These are phyloP conservation scores for Diceros bicornis DNA, from an alignment of 2,797 vertebrate genomes.

Conservation along the genomic window DNA sequence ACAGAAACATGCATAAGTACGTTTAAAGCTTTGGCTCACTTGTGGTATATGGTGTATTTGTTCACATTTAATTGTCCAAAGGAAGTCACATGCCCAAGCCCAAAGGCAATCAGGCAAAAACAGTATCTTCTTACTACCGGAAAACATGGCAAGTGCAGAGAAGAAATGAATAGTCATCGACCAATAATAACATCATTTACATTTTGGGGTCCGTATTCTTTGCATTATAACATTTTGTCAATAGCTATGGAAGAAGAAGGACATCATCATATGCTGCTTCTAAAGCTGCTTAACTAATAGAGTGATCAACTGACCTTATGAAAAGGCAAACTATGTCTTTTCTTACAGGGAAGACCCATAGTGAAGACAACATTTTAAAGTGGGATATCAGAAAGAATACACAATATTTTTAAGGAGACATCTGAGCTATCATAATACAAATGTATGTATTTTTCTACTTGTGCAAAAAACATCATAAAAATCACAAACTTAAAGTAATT, in stretches of 20 bases:
- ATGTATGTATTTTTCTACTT: background rate
- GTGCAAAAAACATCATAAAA: background rate
- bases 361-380: background rate
- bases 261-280: background rate
- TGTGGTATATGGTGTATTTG: background rate
- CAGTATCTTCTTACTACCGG: background rate
- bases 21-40: background rate
- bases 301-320: background rate
- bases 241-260: background rate
- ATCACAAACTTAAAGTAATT: background rate
- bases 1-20: background rate
- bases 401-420: background rate
- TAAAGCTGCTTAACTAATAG: background rate
- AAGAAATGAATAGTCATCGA: background rate
- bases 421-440: background rate
- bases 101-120: background rate
- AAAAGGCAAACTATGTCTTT: background rate
- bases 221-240: background rate
- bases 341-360: background rate
- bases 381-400: background rate
- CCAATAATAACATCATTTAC: background rate
- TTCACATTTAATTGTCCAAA: background rate
- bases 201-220: background rate
- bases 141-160: background rate
- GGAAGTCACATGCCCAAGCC: background rate